phyloP scores from a whole-genome alignment of 2,888 invertebrate species.

The Troilus luridus region DNA sequence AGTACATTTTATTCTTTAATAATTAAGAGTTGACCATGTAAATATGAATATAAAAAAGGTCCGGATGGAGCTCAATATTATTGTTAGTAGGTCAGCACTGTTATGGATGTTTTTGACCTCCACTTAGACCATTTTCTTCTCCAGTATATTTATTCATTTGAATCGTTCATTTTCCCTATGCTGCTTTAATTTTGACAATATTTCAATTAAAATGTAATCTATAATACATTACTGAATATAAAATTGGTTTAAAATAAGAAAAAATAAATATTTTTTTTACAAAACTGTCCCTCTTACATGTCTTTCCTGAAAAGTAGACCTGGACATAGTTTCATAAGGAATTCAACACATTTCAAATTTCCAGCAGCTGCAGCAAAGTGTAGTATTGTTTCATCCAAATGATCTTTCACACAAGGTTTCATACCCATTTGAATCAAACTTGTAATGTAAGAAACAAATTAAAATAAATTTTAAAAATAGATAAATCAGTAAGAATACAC shows the following conservation, averaged over 20 bases:
- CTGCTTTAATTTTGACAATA: not conserved
- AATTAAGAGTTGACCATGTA: too few species aligned
- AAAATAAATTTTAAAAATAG: too few species aligned
- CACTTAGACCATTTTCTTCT: too few species aligned
- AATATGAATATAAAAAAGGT: too few species aligned
- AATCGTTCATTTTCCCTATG: not conserved
- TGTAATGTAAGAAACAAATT: not conserved
- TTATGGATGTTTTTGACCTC: too few species aligned
- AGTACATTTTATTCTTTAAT: too few species aligned
- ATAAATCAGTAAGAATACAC: too few species aligned
- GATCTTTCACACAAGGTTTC: not conserved
- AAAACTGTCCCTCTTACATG: not conserved
- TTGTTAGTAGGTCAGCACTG: too few species aligned
- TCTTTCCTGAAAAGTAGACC: not conserved
- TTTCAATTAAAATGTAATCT: too few species aligned
- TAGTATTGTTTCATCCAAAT: not conserved
- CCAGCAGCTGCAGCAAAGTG: conserved; percentile 8
- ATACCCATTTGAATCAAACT: not conserved
- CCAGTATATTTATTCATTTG: too few species aligned
- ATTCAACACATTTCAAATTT: conserved; percentile 13
- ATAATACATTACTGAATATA: not conserved
- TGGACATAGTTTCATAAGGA: not conserved
- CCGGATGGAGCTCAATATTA: too few species aligned
- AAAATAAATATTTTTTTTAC: not conserved
- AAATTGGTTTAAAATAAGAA: not conserved